Percentiles rank a stretch among this genome's conserved stretches.
Evolutionary conservation across 2,888 invertebrate species (phyloP).

Genomic region (Habroteleia sp.): DNA sequence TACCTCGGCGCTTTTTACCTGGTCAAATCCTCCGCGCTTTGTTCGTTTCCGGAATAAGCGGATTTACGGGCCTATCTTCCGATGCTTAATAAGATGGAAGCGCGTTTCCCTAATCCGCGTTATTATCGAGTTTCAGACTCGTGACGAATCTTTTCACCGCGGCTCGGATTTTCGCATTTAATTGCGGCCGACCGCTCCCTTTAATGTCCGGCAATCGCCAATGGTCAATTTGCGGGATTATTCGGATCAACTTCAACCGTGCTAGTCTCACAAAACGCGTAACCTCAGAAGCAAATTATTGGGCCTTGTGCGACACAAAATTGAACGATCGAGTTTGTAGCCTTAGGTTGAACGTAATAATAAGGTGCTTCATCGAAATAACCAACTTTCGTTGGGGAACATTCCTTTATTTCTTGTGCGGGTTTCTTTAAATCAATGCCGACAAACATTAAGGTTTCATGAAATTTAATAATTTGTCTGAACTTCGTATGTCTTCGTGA

Average conservation of each 20-base stretch:
- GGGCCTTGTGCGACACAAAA: neutral
- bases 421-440: too few species aligned
- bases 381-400: too few species aligned
- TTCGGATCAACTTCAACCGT: slow-evolving; percentile 32
- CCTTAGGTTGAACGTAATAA: neutral
- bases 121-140: slow-evolving; percentile 49
- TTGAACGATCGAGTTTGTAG: slow-evolving; percentile 2
- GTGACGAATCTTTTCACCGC: slow-evolving; percentile 31
- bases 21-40: slow-evolving; percentile 69
- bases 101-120: slow-evolving; percentile 61
- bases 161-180: slow-evolving; percentile 46
- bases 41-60: slow-evolving; percentile 75
- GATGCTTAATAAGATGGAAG: slow-evolving; percentile 71
- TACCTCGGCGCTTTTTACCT: slow-evolving; percentile 22
- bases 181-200: slow-evolving; percentile 34
- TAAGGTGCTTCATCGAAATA: too few species aligned
- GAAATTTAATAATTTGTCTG: too few species aligned
- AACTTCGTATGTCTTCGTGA: too few species aligned
- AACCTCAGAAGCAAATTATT: slow-evolving; percentile 14
- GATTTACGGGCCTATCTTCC: slow-evolving; percentile 72
- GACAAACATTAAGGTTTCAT: too few species aligned
- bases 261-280: slow-evolving; percentile 34
- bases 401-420: too few species aligned
- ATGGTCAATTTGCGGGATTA: slow-evolving; percentile 51
- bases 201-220: slow-evolving; percentile 29